Conservation (phyloP, 2,113 vertebrate genomes). For the Antigone vipio region DNA sequence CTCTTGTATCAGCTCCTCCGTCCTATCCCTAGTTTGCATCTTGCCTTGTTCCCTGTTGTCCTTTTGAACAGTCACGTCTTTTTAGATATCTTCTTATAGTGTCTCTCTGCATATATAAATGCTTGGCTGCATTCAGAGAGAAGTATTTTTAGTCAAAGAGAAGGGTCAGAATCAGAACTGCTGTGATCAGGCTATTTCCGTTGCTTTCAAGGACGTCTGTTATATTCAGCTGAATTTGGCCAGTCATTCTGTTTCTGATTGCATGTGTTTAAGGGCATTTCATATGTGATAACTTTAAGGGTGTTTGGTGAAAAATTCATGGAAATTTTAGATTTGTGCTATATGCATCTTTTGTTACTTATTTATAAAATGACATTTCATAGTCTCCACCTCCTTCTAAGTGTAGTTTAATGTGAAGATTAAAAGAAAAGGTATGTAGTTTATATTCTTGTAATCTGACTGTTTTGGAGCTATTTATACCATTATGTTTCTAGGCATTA, state of each 20-base stretch:
- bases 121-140: neutral
- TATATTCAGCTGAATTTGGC: neutral
- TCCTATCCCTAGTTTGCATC: neutral
- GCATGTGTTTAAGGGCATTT: neutral
- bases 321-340: neutral
- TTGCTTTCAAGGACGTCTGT: neutral
- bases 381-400: neutral
- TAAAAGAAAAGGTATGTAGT: neutral
- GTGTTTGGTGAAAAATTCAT: neutral
- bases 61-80: neutral
- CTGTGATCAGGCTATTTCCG: neutral
- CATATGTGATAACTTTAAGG: neutral
- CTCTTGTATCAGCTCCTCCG: neutral
- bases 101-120: neutral
- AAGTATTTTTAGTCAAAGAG: neutral
- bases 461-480: neutral
- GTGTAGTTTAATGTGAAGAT: neutral
- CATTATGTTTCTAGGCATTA: neutral
- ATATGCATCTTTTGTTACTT: neutral
- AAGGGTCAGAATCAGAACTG: neutral
- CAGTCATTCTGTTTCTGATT: neutral
- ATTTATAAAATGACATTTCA: neutral
- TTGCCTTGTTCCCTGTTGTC: neutral
- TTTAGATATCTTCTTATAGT: neutral
- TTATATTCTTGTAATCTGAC: neutral